These are phyloP conservation scores for Smittia aterrima DNA, from an alignment of 2,888 invertebrate species.

Conservation along the genomic window DNA sequence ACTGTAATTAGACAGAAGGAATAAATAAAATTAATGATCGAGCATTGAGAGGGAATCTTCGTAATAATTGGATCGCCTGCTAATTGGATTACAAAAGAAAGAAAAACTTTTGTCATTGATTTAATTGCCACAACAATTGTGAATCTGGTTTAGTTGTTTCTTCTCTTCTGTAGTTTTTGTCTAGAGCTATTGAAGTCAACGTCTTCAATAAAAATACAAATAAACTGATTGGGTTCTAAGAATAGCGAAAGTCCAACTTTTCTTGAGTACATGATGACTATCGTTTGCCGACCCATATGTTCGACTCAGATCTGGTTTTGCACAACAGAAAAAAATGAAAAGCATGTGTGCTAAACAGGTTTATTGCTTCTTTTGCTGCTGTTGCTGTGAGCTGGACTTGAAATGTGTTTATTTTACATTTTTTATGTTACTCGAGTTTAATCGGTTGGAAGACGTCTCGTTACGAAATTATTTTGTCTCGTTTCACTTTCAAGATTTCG, in stretches of 20 bases:
- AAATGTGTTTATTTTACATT: constrained; percentile 11
- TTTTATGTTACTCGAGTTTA: not conserved
- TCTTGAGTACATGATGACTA: too few relatives aligned
- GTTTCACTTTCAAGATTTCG: too few relatives aligned
- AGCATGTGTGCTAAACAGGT: constrained; percentile 15
- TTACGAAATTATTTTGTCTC: too few relatives aligned
- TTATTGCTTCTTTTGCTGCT: constrained; percentile 5
- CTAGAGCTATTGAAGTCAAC: too few relatives aligned
- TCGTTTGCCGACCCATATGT: constrained; percentile 17
- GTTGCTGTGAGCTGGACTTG: not conserved
- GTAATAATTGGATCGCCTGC: constrained; percentile 6
- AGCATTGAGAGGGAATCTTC: not conserved
- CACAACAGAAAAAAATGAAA: not conserved
- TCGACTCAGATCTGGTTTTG: constrained; percentile 17
- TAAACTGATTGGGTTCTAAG: too few relatives aligned
- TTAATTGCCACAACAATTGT: not conserved
- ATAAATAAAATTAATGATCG: constrained; percentile 41
- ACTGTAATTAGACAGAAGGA: constrained; percentile 67
- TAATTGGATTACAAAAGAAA: constrained; percentile 29
- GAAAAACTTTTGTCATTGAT: not conserved
- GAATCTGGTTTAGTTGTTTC: not conserved
- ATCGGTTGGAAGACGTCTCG: not conserved
- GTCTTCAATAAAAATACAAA: too few relatives aligned
- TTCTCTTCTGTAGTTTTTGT: too few relatives aligned
- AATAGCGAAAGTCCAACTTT: not conserved